Evolutionary conservation across 1,140 invertebrate genomes (phyloP).

Genomic region (Macrotrachela quadricornifera): DNA sequence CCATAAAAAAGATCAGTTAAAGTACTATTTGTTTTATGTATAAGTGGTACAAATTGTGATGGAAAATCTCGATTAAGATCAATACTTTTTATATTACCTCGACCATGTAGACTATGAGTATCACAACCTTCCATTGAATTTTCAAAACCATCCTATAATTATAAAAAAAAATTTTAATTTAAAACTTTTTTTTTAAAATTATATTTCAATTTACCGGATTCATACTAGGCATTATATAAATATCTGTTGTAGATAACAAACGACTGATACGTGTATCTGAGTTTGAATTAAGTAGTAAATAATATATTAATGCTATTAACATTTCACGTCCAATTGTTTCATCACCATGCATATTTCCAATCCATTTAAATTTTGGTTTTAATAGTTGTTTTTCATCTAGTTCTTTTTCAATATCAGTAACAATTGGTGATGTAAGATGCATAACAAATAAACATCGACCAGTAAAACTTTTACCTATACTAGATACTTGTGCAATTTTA

Average conservation of each 20-base stretch:
- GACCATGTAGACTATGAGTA: conserved; percentile 34
- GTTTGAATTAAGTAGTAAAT: conserved; percentile 47
- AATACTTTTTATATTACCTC: conserved; percentile 54
- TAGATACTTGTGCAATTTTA: too few relatives aligned
- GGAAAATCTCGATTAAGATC: conserved; percentile 94
- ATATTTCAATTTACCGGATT: conserved; percentile 52
- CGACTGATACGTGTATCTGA: conserved; percentile 28
- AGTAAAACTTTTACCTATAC: too few relatives aligned
- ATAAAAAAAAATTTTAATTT: conserved; percentile 62
- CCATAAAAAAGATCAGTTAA: background rate
- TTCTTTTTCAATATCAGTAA: too few relatives aligned
- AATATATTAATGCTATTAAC: conserved; percentile 36
- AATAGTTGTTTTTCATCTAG: conserved; percentile 12
- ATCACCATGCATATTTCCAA: conserved; percentile 75
- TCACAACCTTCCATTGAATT: conserved; percentile 42
- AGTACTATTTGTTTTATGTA: background rate
- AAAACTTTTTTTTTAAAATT: conserved; percentile 35
- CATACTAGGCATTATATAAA: conserved; percentile 65
- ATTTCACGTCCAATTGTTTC: conserved; percentile 64
- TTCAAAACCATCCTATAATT: conserved; percentile 76
- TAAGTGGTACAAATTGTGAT: conserved; percentile 43
- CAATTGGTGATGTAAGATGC: too few relatives aligned
- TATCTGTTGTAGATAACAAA: conserved; percentile 47
- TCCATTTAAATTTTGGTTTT: conserved; percentile 57
- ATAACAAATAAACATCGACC: too few relatives aligned